phyloP scores from a whole-genome alignment of 2,113 vertebrate species.

The Hippocampus guttulatus region DNA sequence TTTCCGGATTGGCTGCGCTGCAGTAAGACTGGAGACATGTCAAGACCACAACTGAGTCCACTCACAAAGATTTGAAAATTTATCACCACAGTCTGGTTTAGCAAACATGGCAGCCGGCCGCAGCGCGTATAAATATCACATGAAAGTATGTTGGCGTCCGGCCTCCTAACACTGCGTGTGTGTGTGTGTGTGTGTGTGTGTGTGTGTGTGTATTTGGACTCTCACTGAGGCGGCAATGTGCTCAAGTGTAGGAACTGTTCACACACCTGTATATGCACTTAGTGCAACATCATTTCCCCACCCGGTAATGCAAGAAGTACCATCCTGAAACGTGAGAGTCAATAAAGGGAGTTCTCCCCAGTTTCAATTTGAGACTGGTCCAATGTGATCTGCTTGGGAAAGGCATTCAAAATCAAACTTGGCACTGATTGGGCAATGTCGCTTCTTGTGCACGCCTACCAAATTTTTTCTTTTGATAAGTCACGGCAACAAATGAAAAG shows the following conservation, averaged over 20 bases:
- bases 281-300: background rate
- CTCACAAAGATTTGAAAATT: constrained; percentile 2
- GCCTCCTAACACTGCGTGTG: constrained; percentile 3
- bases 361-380: too few relatives aligned
- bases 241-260: background rate
- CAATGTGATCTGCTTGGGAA: too few relatives aligned
- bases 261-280: background rate
- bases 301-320: too few relatives aligned
- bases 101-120: constrained; percentile 18
- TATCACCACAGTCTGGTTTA: background rate
- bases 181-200: background rate
- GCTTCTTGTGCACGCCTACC: too few relatives aligned
- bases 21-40: background rate
- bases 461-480: too few relatives aligned
- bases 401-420: too few relatives aligned
- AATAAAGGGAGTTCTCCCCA: too few relatives aligned
- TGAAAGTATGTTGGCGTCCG: constrained; percentile 26
- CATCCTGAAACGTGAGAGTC: too few relatives aligned
- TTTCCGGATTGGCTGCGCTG: background rate
- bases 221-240: constrained; percentile 11
- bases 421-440: too few relatives aligned
- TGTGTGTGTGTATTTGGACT: constrained; percentile 6
- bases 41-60: constrained; percentile 4
- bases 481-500: too few relatives aligned
- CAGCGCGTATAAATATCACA: constrained; percentile 31